Percentiles rank a stretch among this genome's conserved stretches.
Evolutionary conservation across 2,888 invertebrate genomes (phyloP).

Genomic region (Nomada ferruginata): DNA sequence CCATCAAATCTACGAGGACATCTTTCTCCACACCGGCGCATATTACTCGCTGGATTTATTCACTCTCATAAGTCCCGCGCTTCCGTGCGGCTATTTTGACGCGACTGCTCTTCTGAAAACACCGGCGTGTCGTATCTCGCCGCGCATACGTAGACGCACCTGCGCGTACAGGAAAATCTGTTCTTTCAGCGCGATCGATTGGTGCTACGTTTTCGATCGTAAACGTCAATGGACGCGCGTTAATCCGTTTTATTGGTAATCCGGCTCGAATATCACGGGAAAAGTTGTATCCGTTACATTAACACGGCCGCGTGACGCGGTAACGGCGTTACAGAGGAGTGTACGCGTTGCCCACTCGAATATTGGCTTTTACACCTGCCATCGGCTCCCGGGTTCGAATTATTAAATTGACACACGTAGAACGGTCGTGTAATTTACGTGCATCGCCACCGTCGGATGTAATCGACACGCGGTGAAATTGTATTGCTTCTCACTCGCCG

Average conservation of each 20-base stretch:
- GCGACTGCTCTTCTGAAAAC: not conserved
- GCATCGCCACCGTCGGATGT: slow-evolving; percentile 53
- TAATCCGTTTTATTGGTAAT: slow-evolving; percentile 57
- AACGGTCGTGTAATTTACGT: slow-evolving; percentile 59
- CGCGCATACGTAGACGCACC: not conserved
- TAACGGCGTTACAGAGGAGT: slow-evolving; percentile 49
- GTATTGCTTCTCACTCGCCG: slow-evolving; percentile 36
- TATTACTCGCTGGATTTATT: slow-evolving; percentile 64
- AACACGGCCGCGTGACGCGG: slow-evolving; percentile 35
- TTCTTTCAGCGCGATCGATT: slow-evolving; percentile 1
- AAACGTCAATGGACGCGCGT: slow-evolving; percentile 39
- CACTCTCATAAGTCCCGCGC: slow-evolving; percentile 48
- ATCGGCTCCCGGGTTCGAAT: slow-evolving; percentile 33
- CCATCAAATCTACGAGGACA: slow-evolving; percentile 68
- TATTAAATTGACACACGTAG: slow-evolving; percentile 66
- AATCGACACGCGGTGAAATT: slow-evolving; percentile 64
- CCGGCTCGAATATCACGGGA: slow-evolving; percentile 53
- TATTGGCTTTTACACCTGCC: slow-evolving; percentile 64
- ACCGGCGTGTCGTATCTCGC: not conserved
- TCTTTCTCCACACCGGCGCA: slow-evolving; percentile 46
- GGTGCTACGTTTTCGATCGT: slow-evolving; percentile 26
- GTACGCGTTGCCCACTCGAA: slow-evolving; percentile 24
- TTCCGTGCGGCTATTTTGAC: not conserved
- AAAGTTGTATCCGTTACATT: slow-evolving; percentile 56
- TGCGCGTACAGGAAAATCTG: not conserved